These are phyloP conservation scores for Otocyon megalotis DNA, from an alignment of 2,113 vertebrate genomes.

Conservation along the genomic window DNA sequence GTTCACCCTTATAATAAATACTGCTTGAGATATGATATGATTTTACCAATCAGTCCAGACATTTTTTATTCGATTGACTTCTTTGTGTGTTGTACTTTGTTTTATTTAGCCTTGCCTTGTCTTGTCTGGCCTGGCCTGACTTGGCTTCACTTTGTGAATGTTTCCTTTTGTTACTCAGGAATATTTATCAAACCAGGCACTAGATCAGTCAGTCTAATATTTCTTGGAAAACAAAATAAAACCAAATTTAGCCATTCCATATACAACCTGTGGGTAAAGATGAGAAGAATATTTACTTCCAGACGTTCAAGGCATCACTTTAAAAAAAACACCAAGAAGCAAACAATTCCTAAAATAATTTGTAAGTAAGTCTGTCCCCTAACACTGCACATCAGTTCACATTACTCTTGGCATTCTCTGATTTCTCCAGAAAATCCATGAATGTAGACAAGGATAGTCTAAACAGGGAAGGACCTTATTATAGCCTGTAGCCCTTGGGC, in stretches of 20 bases:
- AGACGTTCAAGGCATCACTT: background rate
- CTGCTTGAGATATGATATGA: background rate
- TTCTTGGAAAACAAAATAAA: background rate
- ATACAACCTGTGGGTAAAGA: background rate
- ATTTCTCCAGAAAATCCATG: background rate
- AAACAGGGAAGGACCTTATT: background rate
- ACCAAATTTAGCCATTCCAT: background rate
- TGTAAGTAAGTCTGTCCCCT: background rate
- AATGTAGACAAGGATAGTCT: background rate
- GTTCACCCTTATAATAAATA: background rate
- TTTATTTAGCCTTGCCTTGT: background rate
- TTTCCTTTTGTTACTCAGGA: background rate
- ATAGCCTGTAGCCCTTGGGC: background rate
- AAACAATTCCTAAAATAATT: slow-evolving; percentile 1
- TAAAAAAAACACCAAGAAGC: background rate
- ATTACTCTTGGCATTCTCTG: background rate
- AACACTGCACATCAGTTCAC: background rate
- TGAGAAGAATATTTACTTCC: background rate
- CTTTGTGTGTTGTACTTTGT: background rate
- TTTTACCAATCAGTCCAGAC: background rate
- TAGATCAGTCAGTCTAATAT: background rate
- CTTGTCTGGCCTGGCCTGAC: background rate
- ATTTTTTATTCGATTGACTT: background rate
- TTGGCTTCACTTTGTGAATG: background rate
- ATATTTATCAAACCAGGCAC: background rate